These are phyloP conservation scores for Pimpla rufipes DNA, from an alignment of 2,888 invertebrate genomes.

Conservation along the genomic window DNA sequence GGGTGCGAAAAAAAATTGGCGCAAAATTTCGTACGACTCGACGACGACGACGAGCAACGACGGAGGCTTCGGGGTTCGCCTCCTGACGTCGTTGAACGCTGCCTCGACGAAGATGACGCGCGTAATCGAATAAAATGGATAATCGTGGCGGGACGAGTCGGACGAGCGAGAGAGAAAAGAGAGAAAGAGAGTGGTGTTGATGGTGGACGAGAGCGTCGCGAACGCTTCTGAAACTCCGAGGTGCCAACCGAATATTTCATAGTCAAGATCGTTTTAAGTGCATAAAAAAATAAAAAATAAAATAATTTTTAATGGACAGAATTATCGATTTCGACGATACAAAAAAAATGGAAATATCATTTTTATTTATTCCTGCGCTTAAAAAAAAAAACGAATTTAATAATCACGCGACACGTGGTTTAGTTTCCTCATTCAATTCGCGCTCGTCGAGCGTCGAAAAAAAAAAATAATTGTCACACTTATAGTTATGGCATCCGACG, in stretches of 20 bases:
- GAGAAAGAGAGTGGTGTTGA: slow-evolving; percentile 56
- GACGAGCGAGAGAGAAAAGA: slow-evolving; percentile 24
- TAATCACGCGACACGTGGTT: background rate
- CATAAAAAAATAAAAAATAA: background rate
- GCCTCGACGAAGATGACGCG: slow-evolving; percentile 53
- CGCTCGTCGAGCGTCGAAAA: background rate
- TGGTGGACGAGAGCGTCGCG: slow-evolving; percentile 29
- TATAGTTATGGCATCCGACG: slow-evolving; percentile 3
- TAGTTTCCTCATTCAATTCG: background rate
- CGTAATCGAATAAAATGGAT: slow-evolving; percentile 78
- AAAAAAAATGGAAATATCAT: no score
- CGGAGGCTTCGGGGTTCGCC: slow-evolving; percentile 23
- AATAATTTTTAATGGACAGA: no score
- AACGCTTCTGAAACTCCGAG: slow-evolving; percentile 38
- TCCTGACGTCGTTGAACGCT: slow-evolving; percentile 54
- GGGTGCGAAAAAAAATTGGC: background rate
- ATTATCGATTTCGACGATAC: no score
- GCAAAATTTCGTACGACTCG: slow-evolving; percentile 2
- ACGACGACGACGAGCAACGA: background rate
- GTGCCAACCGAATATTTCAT: slow-evolving; percentile 24
- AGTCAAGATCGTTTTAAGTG: background rate
- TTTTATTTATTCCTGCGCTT: no score
- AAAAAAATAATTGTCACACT: slow-evolving; percentile 8
- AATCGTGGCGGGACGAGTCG: slow-evolving; percentile 72
- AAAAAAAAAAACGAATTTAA: background rate